Percentiles rank a stretch among this genome's conserved stretches.
These are phyloP conservation scores for Hydrotaea diabolus DNA, from an alignment of 2,888 invertebrate genomes.

Conservation along the genomic window DNA sequence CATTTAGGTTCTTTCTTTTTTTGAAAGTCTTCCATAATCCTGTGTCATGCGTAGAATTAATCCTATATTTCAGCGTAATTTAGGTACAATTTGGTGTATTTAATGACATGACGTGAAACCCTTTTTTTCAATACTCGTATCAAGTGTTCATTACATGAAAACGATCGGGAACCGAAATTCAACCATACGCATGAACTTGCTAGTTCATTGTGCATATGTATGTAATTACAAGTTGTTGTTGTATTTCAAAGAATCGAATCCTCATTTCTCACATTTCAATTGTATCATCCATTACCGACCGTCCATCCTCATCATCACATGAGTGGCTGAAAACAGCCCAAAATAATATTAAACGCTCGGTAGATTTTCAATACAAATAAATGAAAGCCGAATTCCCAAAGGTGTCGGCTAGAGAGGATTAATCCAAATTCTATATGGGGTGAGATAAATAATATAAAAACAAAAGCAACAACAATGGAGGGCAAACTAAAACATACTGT, in stretches of 20 bases:
- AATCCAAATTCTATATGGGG: conserved; percentile 57
- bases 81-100: conserved; percentile 21
- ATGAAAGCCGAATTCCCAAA: conserved; percentile 52
- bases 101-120: conserved; percentile 27
- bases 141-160: conserved; percentile 14
- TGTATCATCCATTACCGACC: conserved; percentile 12
- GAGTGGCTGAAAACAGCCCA: conserved; percentile 4
- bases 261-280: conserved; percentile 23
- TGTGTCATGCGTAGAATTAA: conserved; percentile 9
- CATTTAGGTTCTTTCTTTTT: no score
- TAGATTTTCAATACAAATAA: not conserved
- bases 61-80: conserved; percentile 30
- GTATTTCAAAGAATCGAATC: not conserved
- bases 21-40: not conserved
- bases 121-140: conserved; percentile 2
- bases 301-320: not conserved
- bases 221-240: not conserved
- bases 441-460: conserved; percentile 37
- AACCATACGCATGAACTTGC: not conserved
- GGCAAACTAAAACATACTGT: not conserved
- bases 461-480: conserved; percentile 36
- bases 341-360: conserved; percentile 23
- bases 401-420: conserved; percentile 64
- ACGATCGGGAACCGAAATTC: not conserved
- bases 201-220: no score